Evolutionary conservation across 2,797 vertebrate genomes (phyloP), one percentile per base, ranked within the genome.

Genomic region (Rhynchonycteris naso): DNA sequence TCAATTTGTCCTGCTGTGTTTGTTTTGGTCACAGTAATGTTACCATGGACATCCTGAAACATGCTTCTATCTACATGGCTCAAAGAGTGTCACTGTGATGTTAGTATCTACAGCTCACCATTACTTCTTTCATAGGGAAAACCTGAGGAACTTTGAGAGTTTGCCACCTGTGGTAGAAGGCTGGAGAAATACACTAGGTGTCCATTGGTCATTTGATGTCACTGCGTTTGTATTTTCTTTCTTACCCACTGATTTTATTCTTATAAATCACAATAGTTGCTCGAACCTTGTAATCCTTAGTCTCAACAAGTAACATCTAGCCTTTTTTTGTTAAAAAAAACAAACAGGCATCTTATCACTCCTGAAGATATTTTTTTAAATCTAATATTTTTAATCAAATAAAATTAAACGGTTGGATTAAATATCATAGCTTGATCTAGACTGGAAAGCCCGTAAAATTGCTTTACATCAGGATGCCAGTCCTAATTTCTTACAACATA

Each of bases 401-500:
- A n/a, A 47, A 66, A 92, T 59, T 79, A 59, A 91, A 38, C 11
- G 33, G 19, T 71, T 80, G n/a, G 24, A 38, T 91, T 91, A 47
- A 71, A 58, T 78, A 56, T 56, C n/a, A 63, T 21, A 50, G n/a
- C 2, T 76, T 78, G 28, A 52, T 63, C 8, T 33, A 50, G n/a
- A 38, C 30, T 35, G 21, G 13, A 33, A 50, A 85, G 6, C 3
- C 38, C 2, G 0, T 50, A n/a, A 43, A 69, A 87, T 68, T 61
- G 47, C 35, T 89, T 71, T 78, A 81, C 76, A 76, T 52, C 38
- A 69, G 4, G 19, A 47, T 43, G 58, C 11, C 30, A 78, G 43
- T 16, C 21, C 66, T 65, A 63, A 91, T 16, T 69, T 61, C 26
- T 47, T 26, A 54, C 0, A 54, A 56, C 4, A 33, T 28, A 79